These are phyloP conservation scores for Telenomus remus DNA, from an alignment of 1,140 invertebrate species.

Conservation along the genomic window DNA sequence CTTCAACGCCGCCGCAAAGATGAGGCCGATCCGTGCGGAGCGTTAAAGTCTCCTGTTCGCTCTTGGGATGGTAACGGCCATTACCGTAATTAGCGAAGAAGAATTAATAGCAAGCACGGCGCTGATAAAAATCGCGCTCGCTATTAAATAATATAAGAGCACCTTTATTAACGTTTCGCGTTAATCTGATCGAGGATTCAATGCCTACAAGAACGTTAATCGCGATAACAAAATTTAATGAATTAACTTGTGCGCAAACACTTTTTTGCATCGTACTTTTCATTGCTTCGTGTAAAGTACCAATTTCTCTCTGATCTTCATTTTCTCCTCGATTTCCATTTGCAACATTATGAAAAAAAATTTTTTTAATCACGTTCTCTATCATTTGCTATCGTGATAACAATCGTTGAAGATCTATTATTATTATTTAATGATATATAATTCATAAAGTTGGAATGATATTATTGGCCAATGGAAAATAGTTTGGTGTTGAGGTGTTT, in stretches of 20 bases:
- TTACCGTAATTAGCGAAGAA: slow-evolving; percentile 44
- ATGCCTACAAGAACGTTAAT: slow-evolving; percentile 28
- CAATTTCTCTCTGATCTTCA: background rate
- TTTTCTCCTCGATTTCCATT: background rate
- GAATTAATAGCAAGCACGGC: slow-evolving; percentile 31
- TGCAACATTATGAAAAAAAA: background rate
- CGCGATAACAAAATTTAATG: slow-evolving; percentile 35
- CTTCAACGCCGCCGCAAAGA: slow-evolving; percentile 23
- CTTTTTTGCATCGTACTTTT: slow-evolving; percentile 3
- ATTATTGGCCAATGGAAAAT: too few species aligned
- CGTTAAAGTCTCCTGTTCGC: slow-evolving; percentile 41
- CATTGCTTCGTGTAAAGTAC: background rate
- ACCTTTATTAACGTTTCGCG: slow-evolving; percentile 45
- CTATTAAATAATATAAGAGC: slow-evolving; percentile 38
- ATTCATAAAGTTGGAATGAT: too few species aligned
- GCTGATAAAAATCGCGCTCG: slow-evolving; percentile 42
- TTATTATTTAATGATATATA: too few species aligned
- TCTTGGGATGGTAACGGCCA: slow-evolving; percentile 10
- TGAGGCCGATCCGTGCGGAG: slow-evolving; percentile 24
- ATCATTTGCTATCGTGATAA: too few species aligned
- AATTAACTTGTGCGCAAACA: slow-evolving; percentile 18
- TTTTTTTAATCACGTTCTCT: too few species aligned
- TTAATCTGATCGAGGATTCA: slow-evolving; percentile 40
- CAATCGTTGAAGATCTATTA: too few species aligned
- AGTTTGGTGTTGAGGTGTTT: too few species aligned